A percentile compares a stretch with the other conserved stretches of the same genome.
These are phyloP conservation scores for Thaumetopoea pityocampa DNA, from an alignment of 1,140 invertebrate genomes.

Conservation along the genomic window DNA sequence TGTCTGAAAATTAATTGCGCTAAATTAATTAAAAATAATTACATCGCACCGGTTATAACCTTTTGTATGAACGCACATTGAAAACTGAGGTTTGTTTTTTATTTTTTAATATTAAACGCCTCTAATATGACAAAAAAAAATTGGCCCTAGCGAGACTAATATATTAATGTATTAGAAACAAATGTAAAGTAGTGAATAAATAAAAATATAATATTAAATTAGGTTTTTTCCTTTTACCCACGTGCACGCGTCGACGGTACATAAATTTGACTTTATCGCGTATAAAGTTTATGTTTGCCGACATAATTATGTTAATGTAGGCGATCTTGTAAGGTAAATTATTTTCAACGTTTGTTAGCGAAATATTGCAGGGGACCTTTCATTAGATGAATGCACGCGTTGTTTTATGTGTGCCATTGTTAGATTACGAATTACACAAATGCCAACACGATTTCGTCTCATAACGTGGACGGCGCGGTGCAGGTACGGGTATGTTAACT, in stretches of 20 bases:
- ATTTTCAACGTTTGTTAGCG: conserved; percentile 51
- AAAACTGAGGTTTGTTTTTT: no score
- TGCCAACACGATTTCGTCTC: conserved; percentile 21
- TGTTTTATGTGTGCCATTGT: conserved; percentile 35
- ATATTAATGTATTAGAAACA: conserved; percentile 1
- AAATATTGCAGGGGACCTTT: conserved; percentile 44
- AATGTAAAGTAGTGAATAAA: conserved; percentile 3
- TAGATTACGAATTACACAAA: conserved; percentile 32
- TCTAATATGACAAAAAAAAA: neutral
- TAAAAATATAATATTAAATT: conserved; percentile 3
- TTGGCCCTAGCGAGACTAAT: neutral
- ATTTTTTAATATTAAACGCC: conserved; percentile 1
- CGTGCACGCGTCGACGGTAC: conserved; percentile 48
- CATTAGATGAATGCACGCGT: conserved; percentile 47
- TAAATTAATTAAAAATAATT: conserved; percentile 11
- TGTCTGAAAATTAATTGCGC: conserved; percentile 6
- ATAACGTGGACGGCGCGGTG: conserved; percentile 14
- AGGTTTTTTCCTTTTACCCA: conserved; percentile 36
- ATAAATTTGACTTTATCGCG: conserved; percentile 65
- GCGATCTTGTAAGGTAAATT: conserved; percentile 61
- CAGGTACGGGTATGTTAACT: neutral
- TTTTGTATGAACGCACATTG: no score
- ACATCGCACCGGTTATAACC: neutral
- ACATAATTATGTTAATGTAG: conserved; percentile 63
- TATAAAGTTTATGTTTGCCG: conserved; percentile 65